These are phyloP conservation scores for Odocoileus hemionus DNA, from an alignment of 2,113 vertebrate genomes.

Conservation along the genomic window DNA sequence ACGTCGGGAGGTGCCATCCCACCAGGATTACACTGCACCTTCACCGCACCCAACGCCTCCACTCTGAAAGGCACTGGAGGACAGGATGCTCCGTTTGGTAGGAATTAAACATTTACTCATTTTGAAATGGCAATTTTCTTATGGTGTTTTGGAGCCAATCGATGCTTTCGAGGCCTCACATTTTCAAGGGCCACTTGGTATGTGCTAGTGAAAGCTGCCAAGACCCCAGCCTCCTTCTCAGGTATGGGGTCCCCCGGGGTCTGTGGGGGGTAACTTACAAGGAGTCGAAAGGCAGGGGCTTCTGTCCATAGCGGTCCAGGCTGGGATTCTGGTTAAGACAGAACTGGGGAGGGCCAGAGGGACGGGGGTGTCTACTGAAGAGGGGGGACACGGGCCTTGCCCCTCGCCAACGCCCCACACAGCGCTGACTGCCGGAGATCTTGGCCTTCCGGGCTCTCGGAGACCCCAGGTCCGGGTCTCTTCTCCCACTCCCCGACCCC, in stretches of 20 bases:
- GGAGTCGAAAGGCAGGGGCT: constrained; percentile 68
- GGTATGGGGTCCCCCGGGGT: background rate
- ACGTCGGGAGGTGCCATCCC: background rate
- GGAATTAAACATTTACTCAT: background rate
- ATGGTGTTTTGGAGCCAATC: background rate
- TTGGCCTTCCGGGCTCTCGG: background rate
- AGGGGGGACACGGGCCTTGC: accelerated
- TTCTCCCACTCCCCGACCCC: background rate
- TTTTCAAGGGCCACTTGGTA: background rate
- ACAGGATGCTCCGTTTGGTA: background rate
- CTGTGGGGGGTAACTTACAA: constrained; percentile 58
- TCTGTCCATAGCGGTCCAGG: constrained; percentile 71
- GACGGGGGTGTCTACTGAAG: background rate
- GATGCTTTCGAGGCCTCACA: background rate
- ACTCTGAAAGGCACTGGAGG: background rate
- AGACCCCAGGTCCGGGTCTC: background rate
- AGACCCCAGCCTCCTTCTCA: background rate
- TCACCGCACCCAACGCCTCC: background rate
- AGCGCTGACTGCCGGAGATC: background rate
- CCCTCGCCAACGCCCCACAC: background rate
- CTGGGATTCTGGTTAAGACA: constrained; percentile 75
- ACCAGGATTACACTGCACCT: background rate
- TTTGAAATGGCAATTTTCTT: background rate
- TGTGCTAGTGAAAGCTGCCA: background rate
- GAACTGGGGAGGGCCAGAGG: constrained; percentile 46